phyloP scores from a whole-genome alignment of 2,797 vertebrate species.

The Catostomus latipinnis region DNA sequence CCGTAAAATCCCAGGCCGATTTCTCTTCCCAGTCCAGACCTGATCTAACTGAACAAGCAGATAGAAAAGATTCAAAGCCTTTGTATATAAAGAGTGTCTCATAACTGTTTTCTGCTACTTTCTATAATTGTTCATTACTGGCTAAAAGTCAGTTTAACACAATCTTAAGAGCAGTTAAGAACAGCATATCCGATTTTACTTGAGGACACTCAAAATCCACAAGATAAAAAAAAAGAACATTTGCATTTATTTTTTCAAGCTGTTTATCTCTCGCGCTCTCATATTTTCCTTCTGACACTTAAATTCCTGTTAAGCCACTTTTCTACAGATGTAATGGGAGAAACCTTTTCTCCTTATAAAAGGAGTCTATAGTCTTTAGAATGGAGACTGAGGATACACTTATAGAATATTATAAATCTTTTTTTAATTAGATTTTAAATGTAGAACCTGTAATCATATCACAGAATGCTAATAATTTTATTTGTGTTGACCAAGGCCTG shows the following conservation, averaged over 20 bases:
- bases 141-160: background rate
- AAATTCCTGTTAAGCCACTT: conserved; percentile 41
- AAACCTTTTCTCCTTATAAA: conserved; percentile 48
- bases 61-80: background rate
- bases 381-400: conserved; percentile 76
- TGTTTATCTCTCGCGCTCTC: background rate
- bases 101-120: background rate
- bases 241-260: background rate
- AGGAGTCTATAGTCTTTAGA: conserved; percentile 65
- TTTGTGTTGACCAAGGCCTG: conserved; percentile 67
- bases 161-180: background rate
- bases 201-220: conserved; percentile 5
- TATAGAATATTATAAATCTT: conserved; percentile 71
- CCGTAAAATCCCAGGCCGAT: too few species aligned
- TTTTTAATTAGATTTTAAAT: conserved; percentile 66
- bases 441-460: conserved; percentile 69
- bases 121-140: background rate
- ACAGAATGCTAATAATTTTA: conserved; percentile 80
- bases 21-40: too few species aligned
- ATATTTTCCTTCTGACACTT: conserved; percentile 3
- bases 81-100: background rate
- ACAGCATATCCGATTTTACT: background rate
- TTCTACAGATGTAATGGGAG: conserved; percentile 31
- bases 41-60: too few species aligned
- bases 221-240: conserved; percentile 9